These are phyloP conservation scores for Drosophila pseudoobscura DNA, from an alignment of 1,140 invertebrate species.

Conservation along the genomic window DNA sequence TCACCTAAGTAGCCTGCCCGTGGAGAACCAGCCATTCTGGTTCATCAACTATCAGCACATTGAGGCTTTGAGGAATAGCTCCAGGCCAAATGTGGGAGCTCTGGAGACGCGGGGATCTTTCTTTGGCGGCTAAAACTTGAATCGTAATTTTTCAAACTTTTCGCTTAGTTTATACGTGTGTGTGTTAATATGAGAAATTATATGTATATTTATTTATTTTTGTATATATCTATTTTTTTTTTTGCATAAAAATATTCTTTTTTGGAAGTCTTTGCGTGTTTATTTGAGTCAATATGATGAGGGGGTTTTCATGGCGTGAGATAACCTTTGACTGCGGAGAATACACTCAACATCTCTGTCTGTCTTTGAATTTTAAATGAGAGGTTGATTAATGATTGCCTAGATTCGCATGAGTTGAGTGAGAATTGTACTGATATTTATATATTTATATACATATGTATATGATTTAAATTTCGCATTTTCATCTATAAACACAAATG, in stretches of 20 bases:
- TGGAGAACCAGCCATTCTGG: slow-evolving; percentile 85
- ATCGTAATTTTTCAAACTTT: background rate
- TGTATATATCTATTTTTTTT: slow-evolving; percentile 7
- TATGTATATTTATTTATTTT: slow-evolving; percentile 40
- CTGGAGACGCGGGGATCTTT: slow-evolving; percentile 65
- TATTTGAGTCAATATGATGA: too few relatives aligned
- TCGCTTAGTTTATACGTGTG: background rate
- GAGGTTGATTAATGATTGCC: slow-evolving; percentile 21
- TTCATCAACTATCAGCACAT: slow-evolving; percentile 83
- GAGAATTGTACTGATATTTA: slow-evolving; percentile 6
- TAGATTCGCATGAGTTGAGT: slow-evolving; percentile 7
- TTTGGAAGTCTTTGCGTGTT: background rate
- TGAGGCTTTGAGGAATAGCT: slow-evolving; percentile 76
- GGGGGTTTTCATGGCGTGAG: background rate
- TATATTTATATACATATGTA: background rate
- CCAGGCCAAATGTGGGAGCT: slow-evolving; percentile 56
- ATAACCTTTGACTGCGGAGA: slow-evolving; percentile 21
- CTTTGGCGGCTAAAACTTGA: slow-evolving; percentile 60
- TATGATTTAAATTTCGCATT: too few relatives aligned
- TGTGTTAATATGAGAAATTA: background rate
- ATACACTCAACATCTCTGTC: slow-evolving; percentile 6
- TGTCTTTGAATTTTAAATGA: slow-evolving; percentile 4
- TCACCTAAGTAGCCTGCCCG: slow-evolving; percentile 81
- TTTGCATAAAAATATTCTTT: slow-evolving; percentile 1
- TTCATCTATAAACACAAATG: too few relatives aligned